These are phyloP conservation scores for Melospiza georgiana DNA, from an alignment of 2,113 vertebrate genomes.

Conservation along the genomic window DNA sequence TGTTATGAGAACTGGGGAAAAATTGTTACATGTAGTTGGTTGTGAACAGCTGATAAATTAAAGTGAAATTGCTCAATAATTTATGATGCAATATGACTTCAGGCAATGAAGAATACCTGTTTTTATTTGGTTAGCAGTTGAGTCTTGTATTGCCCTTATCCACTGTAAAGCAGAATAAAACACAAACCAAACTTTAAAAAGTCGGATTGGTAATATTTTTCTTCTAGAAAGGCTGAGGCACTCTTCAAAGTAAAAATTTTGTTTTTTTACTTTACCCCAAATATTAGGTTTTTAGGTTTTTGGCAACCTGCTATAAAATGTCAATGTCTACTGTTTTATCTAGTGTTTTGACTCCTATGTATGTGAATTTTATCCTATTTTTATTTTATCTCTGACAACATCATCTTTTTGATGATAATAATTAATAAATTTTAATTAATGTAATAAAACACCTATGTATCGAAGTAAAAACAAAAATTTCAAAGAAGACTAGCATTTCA, in stretches of 20 bases:
- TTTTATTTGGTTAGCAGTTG: background rate
- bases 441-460: background rate
- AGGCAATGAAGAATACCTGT: background rate
- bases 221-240: background rate
- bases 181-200: background rate
- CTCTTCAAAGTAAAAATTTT: background rate
- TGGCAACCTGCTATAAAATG: background rate
- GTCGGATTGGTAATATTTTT: background rate
- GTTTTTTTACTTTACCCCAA: background rate
- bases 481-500: background rate
- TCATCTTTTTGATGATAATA: background rate
- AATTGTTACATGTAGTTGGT: background rate
- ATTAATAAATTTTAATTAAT: background rate
- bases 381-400: background rate
- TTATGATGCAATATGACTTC: background rate
- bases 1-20: background rate
- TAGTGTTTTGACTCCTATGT: background rate
- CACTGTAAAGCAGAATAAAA: background rate
- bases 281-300: background rate
- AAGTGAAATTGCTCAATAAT: background rate
- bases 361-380: rapidly evolving
- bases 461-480: background rate
- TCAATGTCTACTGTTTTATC: background rate
- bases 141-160: background rate
- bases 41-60: background rate